A percentile compares a stretch with the other conserved stretches of the same genome.
Conservation (phyloP, 2,888 invertebrate species). For the Mythimna loreyi region DNA sequence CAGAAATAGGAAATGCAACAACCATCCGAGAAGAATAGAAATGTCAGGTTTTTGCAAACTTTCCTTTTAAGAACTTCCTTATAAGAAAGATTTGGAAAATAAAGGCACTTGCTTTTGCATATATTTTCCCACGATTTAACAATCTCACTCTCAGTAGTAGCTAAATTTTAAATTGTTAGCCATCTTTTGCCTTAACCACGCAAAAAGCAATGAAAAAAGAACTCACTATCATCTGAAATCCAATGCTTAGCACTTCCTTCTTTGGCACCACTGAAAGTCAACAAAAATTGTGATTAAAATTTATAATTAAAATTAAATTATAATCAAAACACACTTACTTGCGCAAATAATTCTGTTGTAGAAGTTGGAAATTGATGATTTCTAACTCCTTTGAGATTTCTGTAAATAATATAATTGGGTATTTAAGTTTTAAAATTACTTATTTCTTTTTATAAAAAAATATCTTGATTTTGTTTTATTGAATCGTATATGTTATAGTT, state of each 20-base stretch:
- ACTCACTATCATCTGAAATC: constrained; percentile 46
- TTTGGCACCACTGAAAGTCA: constrained; percentile 18
- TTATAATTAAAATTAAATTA: neutral
- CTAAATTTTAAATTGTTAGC: too few relatives aligned
- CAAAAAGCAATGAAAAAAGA: neutral
- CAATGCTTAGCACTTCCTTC: constrained; percentile 25
- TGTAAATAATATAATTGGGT: constrained; percentile 57
- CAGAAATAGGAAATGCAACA: too few relatives aligned
- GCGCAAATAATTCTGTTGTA: constrained; percentile 27
- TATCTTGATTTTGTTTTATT: neutral
- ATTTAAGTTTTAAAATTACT: neutral
- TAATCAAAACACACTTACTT: constrained; percentile 35
- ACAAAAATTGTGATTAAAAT: neutral
- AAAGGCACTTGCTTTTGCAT: too few relatives aligned
- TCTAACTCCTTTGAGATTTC: constrained; percentile 67
- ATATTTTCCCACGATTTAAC: too few relatives aligned
- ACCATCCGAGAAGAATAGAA: too few relatives aligned
- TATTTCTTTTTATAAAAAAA: neutral
- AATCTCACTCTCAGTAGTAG: too few relatives aligned
- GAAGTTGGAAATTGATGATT: constrained; percentile 49
- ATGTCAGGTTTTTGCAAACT: too few relatives aligned
- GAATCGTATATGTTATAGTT: too few relatives aligned
- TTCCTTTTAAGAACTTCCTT: too few relatives aligned
- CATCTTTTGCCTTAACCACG: too few relatives aligned
- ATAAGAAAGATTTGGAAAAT: too few relatives aligned